Evolutionary conservation across 2,113 vertebrate genomes (phyloP).

Genomic region (Alexandromys fortis): DNA sequence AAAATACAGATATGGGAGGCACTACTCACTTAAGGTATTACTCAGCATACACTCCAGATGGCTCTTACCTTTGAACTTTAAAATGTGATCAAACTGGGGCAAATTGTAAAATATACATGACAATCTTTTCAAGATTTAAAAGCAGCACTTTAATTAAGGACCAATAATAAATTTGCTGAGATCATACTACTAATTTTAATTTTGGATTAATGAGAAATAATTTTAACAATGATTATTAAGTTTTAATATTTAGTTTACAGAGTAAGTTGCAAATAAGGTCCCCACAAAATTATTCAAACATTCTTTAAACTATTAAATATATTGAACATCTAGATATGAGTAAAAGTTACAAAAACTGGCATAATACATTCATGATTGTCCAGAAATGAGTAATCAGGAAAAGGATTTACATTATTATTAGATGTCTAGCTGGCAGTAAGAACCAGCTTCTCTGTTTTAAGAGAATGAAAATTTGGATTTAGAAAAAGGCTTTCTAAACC

Average conservation of each 20-base stretch:
- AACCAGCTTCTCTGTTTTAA: background rate
- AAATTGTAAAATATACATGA: background rate
- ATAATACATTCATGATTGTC: background rate
- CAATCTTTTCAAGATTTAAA: background rate
- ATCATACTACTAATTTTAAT: conserved; percentile 30
- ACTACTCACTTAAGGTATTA: background rate
- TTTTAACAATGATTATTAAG: conserved; percentile 22
- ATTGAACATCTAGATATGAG: background rate
- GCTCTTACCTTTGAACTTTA: background rate
- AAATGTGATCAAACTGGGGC: background rate
- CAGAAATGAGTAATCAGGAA: background rate
- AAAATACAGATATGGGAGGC: background rate
- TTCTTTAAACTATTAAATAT: conserved; percentile 15
- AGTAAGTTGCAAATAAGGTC: background rate
- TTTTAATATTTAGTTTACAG: conserved; percentile 19
- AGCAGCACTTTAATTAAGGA: background rate
- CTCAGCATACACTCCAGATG: background rate
- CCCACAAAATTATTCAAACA: background rate
- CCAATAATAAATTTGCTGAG: background rate
- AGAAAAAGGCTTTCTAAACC: conserved; percentile 21
- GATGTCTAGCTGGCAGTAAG: background rate
- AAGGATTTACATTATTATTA: background rate
- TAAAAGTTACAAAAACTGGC: background rate
- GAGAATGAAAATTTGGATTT: conserved; percentile 8
- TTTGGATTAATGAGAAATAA: conserved; percentile 14